Evolutionary conservation across 2,797 vertebrate genomes (phyloP).

Genomic region (Pterois miles): DNA sequence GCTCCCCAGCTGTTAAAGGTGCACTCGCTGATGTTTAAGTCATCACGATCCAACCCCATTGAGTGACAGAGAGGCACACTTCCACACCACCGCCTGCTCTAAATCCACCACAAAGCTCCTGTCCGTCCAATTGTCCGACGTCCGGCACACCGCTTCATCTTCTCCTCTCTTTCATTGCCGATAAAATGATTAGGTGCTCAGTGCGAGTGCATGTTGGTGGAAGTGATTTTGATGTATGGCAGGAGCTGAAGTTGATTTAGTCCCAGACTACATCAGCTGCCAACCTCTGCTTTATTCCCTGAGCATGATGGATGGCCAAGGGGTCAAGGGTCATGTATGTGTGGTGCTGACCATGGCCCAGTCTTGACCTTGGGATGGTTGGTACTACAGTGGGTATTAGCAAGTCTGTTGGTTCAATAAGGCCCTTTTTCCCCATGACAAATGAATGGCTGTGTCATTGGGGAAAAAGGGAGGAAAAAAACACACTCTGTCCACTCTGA

Average conservation of each 20-base stretch:
- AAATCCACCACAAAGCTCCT: constrained; percentile 31
- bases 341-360: constrained; percentile 65
- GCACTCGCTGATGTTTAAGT: constrained; percentile 26
- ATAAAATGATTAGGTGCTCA: constrained; percentile 66
- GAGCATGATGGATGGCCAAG: constrained; percentile 70
- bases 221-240: constrained; percentile 78
- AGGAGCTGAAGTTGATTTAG: constrained; percentile 74
- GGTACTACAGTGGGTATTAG: neutral
- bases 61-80: neutral
- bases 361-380: constrained; percentile 55
- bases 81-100: constrained; percentile 4
- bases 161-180: constrained; percentile 30
- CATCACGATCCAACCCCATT: constrained; percentile 1
- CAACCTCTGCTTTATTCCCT: constrained; percentile 68
- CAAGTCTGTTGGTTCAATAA: constrained; percentile 43
- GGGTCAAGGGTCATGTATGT: constrained; percentile 59
- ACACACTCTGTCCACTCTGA: constrained; percentile 60
- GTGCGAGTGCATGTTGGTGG: constrained; percentile 61
- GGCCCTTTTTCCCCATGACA: constrained; percentile 44
- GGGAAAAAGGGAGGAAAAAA: constrained; percentile 23
- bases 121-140: constrained; percentile 1
- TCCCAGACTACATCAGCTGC: constrained; percentile 69
- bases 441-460: constrained; percentile 51
- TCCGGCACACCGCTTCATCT: constrained; percentile 5
- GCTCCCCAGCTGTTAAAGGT: constrained; percentile 47